Conservation (phyloP, 92 coral and sea anemone genomes). For the Chrysogorgia sp. region DNA sequence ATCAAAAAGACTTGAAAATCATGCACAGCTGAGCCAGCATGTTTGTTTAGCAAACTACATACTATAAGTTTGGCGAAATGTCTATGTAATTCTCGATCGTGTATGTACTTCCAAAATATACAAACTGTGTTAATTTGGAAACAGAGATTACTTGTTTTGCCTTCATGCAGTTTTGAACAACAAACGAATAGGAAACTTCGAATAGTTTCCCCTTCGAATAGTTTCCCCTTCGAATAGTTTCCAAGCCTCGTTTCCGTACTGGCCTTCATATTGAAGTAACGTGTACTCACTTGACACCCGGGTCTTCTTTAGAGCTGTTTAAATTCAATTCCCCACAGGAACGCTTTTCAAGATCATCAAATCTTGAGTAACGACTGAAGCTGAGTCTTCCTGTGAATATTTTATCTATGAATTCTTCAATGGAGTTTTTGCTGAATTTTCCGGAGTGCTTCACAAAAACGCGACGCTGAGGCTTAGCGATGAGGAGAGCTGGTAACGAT, state of each 20-base stretch:
- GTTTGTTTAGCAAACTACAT: too few relatives aligned
- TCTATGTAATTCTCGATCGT: too few relatives aligned
- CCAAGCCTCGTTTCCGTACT: not conserved
- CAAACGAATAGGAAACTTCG: too few relatives aligned
- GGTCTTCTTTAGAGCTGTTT: slow-evolving; percentile 1
- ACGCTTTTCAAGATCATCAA: slow-evolving; percentile 67
- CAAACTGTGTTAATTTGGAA: too few relatives aligned
- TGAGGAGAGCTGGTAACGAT: slow-evolving; percentile 72
- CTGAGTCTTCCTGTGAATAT: slow-evolving; percentile 62
- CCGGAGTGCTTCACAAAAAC: slow-evolving; percentile 62
- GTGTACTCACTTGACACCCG: slow-evolving; percentile 20
- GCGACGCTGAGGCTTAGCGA: slow-evolving; percentile 81
- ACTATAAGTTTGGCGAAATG: too few relatives aligned
- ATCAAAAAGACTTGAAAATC: too few relatives aligned
- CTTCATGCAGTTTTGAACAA: too few relatives aligned
- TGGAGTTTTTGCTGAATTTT: slow-evolving; percentile 45
- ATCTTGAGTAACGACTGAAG: slow-evolving; percentile 73
- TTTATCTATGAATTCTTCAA: slow-evolving; percentile 64
- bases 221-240: too few relatives aligned
- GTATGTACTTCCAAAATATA: too few relatives aligned
- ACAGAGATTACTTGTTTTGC: too few relatives aligned
- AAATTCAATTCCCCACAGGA: not conserved
- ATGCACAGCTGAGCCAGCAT: too few relatives aligned
- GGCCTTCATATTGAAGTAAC: not conserved
- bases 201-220: too few relatives aligned